Percentiles rank a stretch among this genome's conserved stretches.
These are phyloP conservation scores for Ammodytes dubius DNA, from an alignment of 2,113 vertebrate species.

Conservation along the genomic window DNA sequence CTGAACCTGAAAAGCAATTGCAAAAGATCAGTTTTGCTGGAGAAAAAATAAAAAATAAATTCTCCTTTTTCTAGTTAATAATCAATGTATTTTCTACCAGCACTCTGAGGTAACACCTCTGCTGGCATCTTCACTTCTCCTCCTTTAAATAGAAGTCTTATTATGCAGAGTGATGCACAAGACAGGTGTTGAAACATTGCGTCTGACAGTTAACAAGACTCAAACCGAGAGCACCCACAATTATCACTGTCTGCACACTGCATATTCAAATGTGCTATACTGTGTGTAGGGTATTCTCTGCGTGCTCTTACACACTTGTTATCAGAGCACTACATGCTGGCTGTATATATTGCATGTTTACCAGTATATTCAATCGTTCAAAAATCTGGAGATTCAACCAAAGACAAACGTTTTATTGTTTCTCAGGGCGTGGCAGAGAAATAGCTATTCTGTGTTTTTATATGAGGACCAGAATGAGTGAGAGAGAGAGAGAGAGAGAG, in stretches of 20 bases:
- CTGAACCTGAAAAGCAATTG: slow-evolving; percentile 3
- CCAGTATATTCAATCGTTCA: neutral
- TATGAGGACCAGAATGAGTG: slow-evolving; percentile 13
- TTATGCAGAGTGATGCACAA: slow-evolving; percentile 81
- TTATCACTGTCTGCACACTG: slow-evolving; percentile 79
- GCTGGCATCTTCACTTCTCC: slow-evolving; percentile 71
- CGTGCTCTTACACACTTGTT: slow-evolving; percentile 47
- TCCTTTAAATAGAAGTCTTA: slow-evolving; percentile 82
- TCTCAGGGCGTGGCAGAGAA: slow-evolving; percentile 38
- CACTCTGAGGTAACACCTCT: slow-evolving; percentile 76
- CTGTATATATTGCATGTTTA: slow-evolving; percentile 7
- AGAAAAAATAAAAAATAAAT: slow-evolving; percentile 28
- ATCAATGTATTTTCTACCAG: slow-evolving; percentile 71
- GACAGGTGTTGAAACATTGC: slow-evolving; percentile 78
- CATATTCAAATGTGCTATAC: slow-evolving; percentile 76
- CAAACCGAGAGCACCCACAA: slow-evolving; percentile 76
- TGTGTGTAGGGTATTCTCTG: slow-evolving; percentile 15
- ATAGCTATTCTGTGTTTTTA: slow-evolving; percentile 15
- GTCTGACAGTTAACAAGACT: slow-evolving; percentile 76
- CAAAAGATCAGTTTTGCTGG: slow-evolving; percentile 13
- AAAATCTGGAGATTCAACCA: neutral
- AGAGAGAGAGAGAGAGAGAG: slow-evolving; percentile 1
- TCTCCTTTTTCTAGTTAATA: slow-evolving; percentile 50
- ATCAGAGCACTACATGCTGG: slow-evolving; percentile 11
- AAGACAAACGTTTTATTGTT: slow-evolving; percentile 4